phyloP scores from a whole-genome alignment of 2,797 vertebrate species.

The Choloepus didactylus region DNA sequence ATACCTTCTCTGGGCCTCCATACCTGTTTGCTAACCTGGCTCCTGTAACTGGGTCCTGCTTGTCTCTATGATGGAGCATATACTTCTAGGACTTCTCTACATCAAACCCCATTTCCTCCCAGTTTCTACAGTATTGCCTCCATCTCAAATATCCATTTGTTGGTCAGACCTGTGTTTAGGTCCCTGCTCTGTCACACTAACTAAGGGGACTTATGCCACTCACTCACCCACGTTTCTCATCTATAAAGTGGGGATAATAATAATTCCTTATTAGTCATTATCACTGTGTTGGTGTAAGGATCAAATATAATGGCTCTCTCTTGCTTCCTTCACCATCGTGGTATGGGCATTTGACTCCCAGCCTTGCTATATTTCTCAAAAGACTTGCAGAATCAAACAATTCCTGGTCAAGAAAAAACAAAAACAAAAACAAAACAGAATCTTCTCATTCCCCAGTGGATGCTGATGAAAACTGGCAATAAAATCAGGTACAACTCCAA shows the following conservation, averaged over 20 bases:
- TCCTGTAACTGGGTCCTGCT: not conserved
- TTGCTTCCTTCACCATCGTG: too few species aligned
- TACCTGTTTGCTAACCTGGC: not conserved
- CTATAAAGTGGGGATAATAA: conserved; percentile 1
- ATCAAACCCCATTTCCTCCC: not conserved
- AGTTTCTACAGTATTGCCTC: not conserved
- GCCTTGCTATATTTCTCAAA: too few species aligned
- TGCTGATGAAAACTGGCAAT: too few species aligned
- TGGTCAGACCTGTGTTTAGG: not conserved
- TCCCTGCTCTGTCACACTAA: not conserved
- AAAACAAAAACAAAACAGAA: too few species aligned
- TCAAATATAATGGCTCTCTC: not conserved
- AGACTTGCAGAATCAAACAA: too few species aligned
- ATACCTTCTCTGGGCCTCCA: not conserved
- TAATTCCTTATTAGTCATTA: not conserved
- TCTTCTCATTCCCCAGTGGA: too few species aligned
- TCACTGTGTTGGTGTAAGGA: not conserved
- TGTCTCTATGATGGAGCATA: not conserved
- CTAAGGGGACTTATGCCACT: not conserved
- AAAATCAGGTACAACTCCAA: too few species aligned
- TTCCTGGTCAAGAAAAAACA: too few species aligned
- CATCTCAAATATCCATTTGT: not conserved
- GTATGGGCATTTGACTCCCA: too few species aligned
- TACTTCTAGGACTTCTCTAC: not conserved
- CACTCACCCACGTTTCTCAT: conserved; percentile 25